Evolutionary conservation across 2,888 invertebrate species (phyloP).

Genomic region (Phortica okadai): DNA sequence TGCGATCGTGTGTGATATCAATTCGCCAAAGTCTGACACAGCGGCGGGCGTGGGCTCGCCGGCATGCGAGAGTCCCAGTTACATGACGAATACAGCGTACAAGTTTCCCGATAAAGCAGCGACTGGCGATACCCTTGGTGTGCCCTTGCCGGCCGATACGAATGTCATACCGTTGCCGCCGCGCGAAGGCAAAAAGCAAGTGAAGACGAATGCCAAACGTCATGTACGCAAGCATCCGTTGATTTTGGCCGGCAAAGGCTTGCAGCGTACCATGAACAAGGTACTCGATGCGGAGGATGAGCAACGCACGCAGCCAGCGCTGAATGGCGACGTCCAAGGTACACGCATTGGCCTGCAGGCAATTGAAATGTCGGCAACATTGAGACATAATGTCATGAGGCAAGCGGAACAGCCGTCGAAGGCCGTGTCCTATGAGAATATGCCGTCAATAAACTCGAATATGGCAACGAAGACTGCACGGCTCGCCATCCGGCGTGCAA

Average conservation of each 20-base stretch:
- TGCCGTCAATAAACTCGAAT: conserved; percentile 42
- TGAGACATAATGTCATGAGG: conserved; percentile 59
- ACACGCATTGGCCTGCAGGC: conserved; percentile 41
- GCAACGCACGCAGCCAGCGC: background rate
- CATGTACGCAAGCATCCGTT: conserved; percentile 90
- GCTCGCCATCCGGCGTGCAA: background rate
- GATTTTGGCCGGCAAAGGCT: conserved; percentile 83
- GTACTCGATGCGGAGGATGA: conserved; percentile 64
- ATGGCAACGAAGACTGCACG: background rate
- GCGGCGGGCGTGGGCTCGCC: conserved; percentile 41
- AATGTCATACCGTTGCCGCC: conserved; percentile 89
- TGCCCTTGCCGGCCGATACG: conserved; percentile 32
- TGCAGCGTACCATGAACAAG: conserved; percentile 81
- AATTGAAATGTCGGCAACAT: conserved; percentile 66
- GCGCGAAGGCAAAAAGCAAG: conserved; percentile 79
- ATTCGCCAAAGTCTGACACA: conserved; percentile 3
- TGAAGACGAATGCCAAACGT: conserved; percentile 81
- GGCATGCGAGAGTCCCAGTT: conserved; percentile 76
- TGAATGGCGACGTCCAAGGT: conserved; percentile 14
- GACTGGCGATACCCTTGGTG: background rate
- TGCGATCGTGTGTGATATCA: conserved; percentile 1
- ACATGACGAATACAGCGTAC: conserved; percentile 70
- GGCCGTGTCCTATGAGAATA: conserved; percentile 60
- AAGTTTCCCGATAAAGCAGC: conserved; percentile 68
- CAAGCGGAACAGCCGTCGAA: conserved; percentile 30